These are phyloP conservation scores for Dendrophyllia cribrosa DNA, from an alignment of 64 coral and sea anemone genomes.

Conservation along the genomic window DNA sequence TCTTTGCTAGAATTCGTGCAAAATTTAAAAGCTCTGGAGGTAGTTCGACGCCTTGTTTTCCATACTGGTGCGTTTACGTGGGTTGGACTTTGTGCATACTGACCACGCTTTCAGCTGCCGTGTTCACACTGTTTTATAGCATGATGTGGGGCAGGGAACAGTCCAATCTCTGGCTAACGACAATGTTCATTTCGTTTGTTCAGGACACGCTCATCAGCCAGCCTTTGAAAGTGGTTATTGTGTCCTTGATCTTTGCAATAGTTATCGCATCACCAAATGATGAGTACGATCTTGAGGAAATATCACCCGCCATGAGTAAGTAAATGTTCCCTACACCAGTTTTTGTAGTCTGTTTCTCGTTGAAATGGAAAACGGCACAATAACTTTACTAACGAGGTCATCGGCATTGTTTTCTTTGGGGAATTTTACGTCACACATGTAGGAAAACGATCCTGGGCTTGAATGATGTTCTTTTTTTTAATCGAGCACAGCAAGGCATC, in stretches of 20 bases:
- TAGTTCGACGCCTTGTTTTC: not conserved
- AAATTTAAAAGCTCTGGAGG: constrained; percentile 3
- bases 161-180: constrained; percentile 73
- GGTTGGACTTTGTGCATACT: constrained; percentile 72
- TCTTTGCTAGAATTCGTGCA: not conserved
- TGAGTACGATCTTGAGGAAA: constrained; percentile 54
- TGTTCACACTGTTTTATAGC: constrained; percentile 80
- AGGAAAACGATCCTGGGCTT: too few relatives aligned
- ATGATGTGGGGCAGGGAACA: constrained; percentile 89
- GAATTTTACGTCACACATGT: too few relatives aligned
- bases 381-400: too few relatives aligned
- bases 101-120: constrained; percentile 24
- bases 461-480: too few relatives aligned
- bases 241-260: constrained; percentile 76
- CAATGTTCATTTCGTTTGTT: constrained; percentile 74
- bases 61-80: constrained; percentile 69
- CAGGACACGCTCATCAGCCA: constrained; percentile 77
- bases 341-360: too few relatives aligned
- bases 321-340: not conserved
- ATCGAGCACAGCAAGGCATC: too few relatives aligned
- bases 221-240: constrained; percentile 71
- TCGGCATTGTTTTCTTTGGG: too few relatives aligned
- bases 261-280: constrained; percentile 37
- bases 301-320: not conserved
- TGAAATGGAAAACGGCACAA: too few relatives aligned